phyloP scores from a whole-genome alignment of 1,140 invertebrate species.

The Agrypnia vestita region DNA sequence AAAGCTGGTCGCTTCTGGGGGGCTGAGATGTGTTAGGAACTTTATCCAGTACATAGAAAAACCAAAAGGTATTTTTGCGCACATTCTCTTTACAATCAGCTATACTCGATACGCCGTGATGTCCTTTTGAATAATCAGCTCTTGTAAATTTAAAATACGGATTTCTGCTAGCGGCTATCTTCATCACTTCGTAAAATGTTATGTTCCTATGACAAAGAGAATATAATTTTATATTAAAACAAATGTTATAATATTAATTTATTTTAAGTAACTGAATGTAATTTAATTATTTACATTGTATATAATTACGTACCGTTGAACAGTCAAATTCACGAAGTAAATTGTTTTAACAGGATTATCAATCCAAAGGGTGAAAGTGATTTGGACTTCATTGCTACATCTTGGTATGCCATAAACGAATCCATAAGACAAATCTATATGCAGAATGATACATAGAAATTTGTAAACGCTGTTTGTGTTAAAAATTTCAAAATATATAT shows the following conservation, averaged over 20 bases:
- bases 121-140: background rate
- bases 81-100: background rate
- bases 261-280: no score
- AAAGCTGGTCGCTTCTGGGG: background rate
- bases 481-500: no score
- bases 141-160: background rate
- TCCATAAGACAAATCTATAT: background rate
- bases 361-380: background rate
- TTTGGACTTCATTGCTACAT: background rate
- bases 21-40: background rate
- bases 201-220: background rate
- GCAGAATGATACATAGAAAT: background rate
- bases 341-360: background rate
- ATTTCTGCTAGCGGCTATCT: background rate
- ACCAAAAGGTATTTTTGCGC: background rate
- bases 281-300: background rate
- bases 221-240: no score
- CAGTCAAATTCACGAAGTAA: background rate
- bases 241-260: no score
- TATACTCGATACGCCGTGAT: background rate
- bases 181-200: constrained; percentile 5
- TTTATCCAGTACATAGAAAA: background rate
- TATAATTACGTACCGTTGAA: background rate
- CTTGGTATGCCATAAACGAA: background rate
- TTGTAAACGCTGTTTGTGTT: background rate